A percentile compares a stretch with the other conserved stretches of the same genome.
Evolutionary conservation across 2,113 vertebrate species (phyloP).

Genomic region (Emydocephalus ijimae): DNA sequence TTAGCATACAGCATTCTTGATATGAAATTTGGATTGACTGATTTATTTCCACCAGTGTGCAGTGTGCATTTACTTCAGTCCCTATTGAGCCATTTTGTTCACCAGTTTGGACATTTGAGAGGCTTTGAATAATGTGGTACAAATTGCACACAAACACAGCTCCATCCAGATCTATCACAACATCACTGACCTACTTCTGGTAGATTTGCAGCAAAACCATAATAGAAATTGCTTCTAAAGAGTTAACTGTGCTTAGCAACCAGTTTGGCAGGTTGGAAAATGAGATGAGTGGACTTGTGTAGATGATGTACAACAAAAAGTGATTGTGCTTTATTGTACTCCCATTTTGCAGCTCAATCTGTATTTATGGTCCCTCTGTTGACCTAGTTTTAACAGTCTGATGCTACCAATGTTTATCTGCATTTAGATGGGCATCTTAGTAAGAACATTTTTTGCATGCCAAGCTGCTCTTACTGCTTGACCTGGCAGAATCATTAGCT

Average conservation of each 20-base stretch:
- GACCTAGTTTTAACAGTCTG: slow-evolving; percentile 4
- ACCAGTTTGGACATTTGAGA: neutral
- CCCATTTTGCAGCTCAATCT: neutral
- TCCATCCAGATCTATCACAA: neutral
- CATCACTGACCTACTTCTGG: neutral
- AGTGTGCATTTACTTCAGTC: neutral
- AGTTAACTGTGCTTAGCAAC: neutral
- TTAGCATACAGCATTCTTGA: neutral
- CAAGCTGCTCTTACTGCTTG: neutral
- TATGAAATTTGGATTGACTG: neutral
- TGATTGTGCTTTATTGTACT: neutral
- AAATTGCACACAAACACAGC: neutral
- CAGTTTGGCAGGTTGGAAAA: neutral
- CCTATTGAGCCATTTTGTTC: neutral
- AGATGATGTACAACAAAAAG: neutral
- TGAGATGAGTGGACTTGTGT: neutral
- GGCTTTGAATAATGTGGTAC: neutral
- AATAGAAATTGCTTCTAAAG: neutral
- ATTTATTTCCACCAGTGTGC: neutral
- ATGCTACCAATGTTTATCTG: neutral
- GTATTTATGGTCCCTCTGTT: neutral
- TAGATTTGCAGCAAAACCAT: neutral
- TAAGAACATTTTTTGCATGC: neutral
- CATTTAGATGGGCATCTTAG: neutral
- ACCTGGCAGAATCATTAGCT: neutral